Percentiles rank a stretch among this genome's conserved stretches.
Conservation (phyloP, 2,113 vertebrate species). For the Anoura caudifer region DNA sequence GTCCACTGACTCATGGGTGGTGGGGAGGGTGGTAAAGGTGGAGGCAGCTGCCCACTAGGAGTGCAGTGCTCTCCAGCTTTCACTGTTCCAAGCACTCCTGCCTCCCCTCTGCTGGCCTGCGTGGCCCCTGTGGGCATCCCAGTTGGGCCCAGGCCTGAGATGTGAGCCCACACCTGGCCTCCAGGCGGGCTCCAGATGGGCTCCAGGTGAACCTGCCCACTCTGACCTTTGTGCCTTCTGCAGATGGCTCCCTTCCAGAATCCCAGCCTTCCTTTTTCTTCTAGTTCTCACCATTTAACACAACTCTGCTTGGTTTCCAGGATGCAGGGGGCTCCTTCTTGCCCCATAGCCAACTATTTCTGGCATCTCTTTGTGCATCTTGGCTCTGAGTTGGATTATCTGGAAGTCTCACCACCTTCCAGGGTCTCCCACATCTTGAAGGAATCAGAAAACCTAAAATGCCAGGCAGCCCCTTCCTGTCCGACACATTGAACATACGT, state of each 20-base stretch:
- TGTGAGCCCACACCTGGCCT: background rate
- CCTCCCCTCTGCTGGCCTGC: too few species aligned
- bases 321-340: background rate
- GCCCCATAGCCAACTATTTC: background rate
- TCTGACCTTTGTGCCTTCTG: background rate
- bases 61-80: accelerated
- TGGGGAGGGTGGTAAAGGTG: background rate
- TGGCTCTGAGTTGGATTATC: background rate
- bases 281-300: background rate
- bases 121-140: accelerated
- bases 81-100: accelerated
- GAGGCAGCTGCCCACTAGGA: background rate
- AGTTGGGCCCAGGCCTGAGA: background rate
- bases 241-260: background rate
- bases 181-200: too few species aligned
- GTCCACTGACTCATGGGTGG: accelerated
- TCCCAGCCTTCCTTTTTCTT: background rate
- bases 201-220: too few species aligned
- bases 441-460: background rate
- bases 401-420: background rate
- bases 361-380: background rate
- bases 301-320: background rate
- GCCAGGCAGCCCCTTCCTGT: background rate
- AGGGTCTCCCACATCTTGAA: background rate
- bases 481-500: accelerated